Conservation (phyloP, 2,888 invertebrate genomes). For the Eustalomyia histrio region DNA sequence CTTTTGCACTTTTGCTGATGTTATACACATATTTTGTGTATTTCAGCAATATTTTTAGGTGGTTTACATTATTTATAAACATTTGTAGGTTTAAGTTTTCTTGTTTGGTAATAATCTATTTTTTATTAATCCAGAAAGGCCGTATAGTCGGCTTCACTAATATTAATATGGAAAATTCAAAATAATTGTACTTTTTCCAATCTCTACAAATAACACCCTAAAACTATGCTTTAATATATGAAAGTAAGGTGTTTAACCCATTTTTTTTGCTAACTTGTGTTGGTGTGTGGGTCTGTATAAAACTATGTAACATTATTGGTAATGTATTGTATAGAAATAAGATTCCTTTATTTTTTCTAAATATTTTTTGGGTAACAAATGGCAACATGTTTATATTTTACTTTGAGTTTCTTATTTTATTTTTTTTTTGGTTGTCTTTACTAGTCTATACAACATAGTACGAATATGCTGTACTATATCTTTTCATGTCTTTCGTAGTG, state of each 20-base stretch:
- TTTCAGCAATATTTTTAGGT: neutral
- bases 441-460: neutral
- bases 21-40: neutral
- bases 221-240: too few relatives aligned
- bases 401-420: constrained; percentile 8
- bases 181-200: too few relatives aligned
- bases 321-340: constrained; percentile 27
- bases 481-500: constrained; percentile 45
- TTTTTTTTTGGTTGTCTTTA: constrained; percentile 8
- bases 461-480: neutral
- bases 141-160: too few relatives aligned
- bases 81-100: too few relatives aligned
- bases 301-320: constrained; percentile 31
- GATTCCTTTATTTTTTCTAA: constrained; percentile 23
- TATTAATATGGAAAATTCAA: too few relatives aligned
- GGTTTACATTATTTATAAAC: too few relatives aligned
- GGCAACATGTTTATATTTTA: constrained; percentile 51
- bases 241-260: too few relatives aligned
- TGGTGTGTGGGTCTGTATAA: neutral
- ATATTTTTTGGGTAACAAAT: constrained; percentile 48
- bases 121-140: too few relatives aligned
- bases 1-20: too few relatives aligned
- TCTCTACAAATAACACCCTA: too few relatives aligned
- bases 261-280: neutral
- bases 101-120: too few relatives aligned